Base-by-base conservation (phyloP, 2,888 invertebrate species). In the Synergus gifuensis region DNA sequence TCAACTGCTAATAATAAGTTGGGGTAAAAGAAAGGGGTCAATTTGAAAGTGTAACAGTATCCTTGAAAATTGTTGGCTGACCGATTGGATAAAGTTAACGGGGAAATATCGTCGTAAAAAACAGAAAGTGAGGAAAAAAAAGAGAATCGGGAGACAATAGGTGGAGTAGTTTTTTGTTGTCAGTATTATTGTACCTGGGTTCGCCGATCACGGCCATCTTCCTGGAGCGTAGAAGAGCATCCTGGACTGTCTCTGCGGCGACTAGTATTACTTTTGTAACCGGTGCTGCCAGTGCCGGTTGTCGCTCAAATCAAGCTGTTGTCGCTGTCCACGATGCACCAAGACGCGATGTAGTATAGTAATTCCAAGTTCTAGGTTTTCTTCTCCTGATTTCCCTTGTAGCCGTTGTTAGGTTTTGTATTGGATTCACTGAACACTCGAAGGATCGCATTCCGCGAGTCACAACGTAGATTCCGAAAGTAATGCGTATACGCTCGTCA, bases 151-250 rank as follows among this genome's bases (percentile, higher is more conserved):
- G 14, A 54, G 46, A 73, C 18, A 69, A 69, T 46, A 73, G 69
- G 16, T 4, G 40, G 11, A 58, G 58, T 44, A 9, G 14, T 40
- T 44, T 60, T 60, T 62, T 40, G 8, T 60, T n/a, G 11, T 62
- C 7, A 18, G 36, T 8, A n/a, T 49, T n/a, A 36, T 36, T 54
- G 16, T 54, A 89, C 86, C 89, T 90, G 83, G 87, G 84, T 86
- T 90, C 88, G 88, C 90, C 90, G 87, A 91, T 91, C 88, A 91
- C 90, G 90, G 91, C 90, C 91, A 91, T 91, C 87, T 90, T 91
- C 86, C 87, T 84, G 82, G 82, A 87, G 86, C 88, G 87, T 88
- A 86, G 85, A 85, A 82, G 86, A 90, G 86, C 90, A 90, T 90
- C 88, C 88, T 90, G 87, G 82, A 66, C 12, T 54, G n/a, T 36